These are phyloP conservation scores for Botrylloides violaceus DNA, from an alignment of 23 tunicate genomes.

Conservation along the genomic window DNA sequence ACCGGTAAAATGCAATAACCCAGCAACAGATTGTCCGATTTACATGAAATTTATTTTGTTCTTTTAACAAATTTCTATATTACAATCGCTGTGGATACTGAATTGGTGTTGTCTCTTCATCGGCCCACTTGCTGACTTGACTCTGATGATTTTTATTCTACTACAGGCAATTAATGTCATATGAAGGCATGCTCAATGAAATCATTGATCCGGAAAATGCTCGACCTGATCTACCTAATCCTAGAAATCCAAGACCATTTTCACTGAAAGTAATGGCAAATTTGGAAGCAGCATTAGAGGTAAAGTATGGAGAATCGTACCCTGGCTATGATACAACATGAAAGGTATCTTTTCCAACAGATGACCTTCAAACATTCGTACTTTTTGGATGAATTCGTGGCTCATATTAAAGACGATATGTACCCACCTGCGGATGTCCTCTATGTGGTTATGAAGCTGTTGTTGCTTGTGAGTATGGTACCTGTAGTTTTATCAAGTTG, in stretches of 20 bases:
- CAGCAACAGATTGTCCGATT: no score
- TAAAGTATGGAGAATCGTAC: no score
- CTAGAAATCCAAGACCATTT: background rate
- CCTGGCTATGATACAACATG: no score
- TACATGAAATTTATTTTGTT: no score
- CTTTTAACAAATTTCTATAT: no score
- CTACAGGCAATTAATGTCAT: background rate
- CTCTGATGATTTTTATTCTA: background rate
- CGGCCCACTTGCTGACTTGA: no score
- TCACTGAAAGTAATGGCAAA: background rate
- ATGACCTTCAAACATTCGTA: background rate
- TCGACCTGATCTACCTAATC: background rate
- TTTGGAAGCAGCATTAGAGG: background rate
- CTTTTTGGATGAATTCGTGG: conserved; percentile 8
- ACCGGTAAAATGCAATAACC: no score
- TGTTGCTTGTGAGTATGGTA: conserved; percentile 54
- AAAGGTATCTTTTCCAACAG: no score
- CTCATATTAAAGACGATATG: background rate
- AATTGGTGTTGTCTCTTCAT: no score
- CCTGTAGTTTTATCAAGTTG: no score
- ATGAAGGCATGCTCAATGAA: background rate
- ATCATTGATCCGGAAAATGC: background rate
- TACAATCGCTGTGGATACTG: no score
- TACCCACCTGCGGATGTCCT: conserved; percentile 77
- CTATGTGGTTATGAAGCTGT: conserved; percentile 61